A percentile compares a stretch with the other conserved stretches of the same genome.
Evolutionary conservation across 2,113 vertebrate genomes (phyloP).

Genomic region (Limnothrissa miodon): DNA sequence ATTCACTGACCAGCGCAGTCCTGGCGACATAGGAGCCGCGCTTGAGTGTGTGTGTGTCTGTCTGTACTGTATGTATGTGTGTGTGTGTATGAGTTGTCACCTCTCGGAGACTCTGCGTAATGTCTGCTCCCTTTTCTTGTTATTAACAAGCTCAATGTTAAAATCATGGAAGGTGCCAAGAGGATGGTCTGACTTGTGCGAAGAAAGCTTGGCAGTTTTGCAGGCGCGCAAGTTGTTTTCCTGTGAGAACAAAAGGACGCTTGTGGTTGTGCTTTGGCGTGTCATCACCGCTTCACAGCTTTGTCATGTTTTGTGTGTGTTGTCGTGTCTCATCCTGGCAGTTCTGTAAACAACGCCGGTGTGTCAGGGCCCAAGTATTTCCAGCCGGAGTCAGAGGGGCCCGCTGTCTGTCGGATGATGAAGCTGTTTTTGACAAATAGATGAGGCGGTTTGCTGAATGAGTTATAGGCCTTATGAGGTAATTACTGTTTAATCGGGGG

Average conservation of each 20-base stretch:
- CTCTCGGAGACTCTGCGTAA: not conserved
- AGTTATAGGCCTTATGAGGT: slow-evolving; percentile 42
- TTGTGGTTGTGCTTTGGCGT: not conserved
- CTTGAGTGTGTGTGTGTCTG: not conserved
- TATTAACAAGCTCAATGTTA: not conserved
- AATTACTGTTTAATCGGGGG: slow-evolving; percentile 42
- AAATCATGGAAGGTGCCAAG: not conserved
- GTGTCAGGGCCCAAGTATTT: slow-evolving; percentile 30
- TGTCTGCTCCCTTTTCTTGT: not conserved
- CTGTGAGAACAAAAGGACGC: not conserved
- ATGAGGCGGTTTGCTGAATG: slow-evolving; percentile 25
- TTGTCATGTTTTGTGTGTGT: not conserved
- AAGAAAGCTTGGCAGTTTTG: not conserved
- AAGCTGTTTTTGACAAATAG: slow-evolving; percentile 43
- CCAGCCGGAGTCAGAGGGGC: slow-evolving; percentile 6
- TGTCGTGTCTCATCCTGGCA: not conserved
- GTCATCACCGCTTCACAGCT: not conserved
- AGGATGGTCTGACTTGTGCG: not conserved
- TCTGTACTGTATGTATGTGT: not conserved
- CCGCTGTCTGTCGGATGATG: slow-evolving; percentile 32
- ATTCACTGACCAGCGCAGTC: not conserved
- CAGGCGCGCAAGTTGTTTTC: not conserved
- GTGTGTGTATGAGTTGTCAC: slow-evolving; percentile 8
- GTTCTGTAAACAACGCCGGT: not conserved
- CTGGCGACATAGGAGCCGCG: not conserved